Conservation (phyloP, 2,113 vertebrate genomes). For the Silurus glanis region DNA sequence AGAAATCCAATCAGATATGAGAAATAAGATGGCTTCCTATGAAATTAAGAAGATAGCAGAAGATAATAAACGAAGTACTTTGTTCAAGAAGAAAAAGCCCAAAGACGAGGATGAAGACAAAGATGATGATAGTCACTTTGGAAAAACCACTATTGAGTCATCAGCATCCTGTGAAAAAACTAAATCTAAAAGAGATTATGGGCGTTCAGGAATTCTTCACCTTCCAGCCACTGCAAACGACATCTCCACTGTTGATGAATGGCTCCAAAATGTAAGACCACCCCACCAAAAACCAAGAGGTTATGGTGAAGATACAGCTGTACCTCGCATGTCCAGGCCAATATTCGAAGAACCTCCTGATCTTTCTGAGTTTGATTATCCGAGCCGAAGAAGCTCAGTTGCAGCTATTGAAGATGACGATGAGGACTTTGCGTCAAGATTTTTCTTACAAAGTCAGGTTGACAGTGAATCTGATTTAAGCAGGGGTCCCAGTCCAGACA, state of each 20-base stretch:
- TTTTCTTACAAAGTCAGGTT: conserved; percentile 69
- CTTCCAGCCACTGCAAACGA: conserved; percentile 64
- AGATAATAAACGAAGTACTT: conserved; percentile 89
- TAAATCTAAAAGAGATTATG: conserved; percentile 60
- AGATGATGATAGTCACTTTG: conserved; percentile 44
- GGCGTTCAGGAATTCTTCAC: conserved; percentile 66
- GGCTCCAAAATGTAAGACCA: conserved; percentile 81
- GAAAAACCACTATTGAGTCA: conserved; percentile 56
- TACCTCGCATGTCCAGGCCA: conserved; percentile 67
- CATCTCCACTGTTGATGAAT: conserved; percentile 75
- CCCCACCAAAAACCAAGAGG: conserved; percentile 67
- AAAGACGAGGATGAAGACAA: conserved; percentile 74
- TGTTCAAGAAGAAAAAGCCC: conserved; percentile 91
- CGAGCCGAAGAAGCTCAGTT: conserved; percentile 69
- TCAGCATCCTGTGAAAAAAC: conserved; percentile 38
- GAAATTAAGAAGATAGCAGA: conserved; percentile 86
- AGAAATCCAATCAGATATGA: conserved; percentile 84
- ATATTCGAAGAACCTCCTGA: conserved; percentile 61
- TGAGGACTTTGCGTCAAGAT: conserved; percentile 65
- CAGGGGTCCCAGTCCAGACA: conserved; percentile 70
- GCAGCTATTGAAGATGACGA: conserved; percentile 67
- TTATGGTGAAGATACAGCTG: conserved; percentile 62
- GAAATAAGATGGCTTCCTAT: conserved; percentile 84
- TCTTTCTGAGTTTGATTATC: conserved; percentile 78
- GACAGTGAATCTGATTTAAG: conserved; percentile 62